Base-by-base conservation (phyloP, 2,888 invertebrate genomes). In the Athalia circularis region DNA sequence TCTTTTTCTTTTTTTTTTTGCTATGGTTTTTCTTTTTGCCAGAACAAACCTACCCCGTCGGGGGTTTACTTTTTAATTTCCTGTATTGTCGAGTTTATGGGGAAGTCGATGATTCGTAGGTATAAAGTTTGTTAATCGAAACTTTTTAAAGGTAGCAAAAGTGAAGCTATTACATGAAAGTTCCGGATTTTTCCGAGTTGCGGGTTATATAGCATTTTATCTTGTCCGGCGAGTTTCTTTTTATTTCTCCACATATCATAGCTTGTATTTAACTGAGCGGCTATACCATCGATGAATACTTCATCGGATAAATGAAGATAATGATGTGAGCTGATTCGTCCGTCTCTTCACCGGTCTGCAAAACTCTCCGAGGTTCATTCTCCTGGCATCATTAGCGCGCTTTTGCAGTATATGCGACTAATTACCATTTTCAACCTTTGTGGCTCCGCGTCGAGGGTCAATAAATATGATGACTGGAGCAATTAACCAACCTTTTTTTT, bases 51-150 rank as follows among this genome's bases (percentile, higher is more conserved):
- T 9, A 54, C n/a, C 54, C 11, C 11, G n/a, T 11, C 54, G 7
- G 54, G 54, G 54, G 7, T n/a, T 5, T 47, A 59, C 72, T 57
- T 72, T 72, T 72, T 72, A 72, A 72, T 72, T 72, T 72, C 72
- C 72, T 59, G 72, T 72, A 72, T 72, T 72, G 47, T 72, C 47
- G 59, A 59, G 72, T 72, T 45, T 72, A 72, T 72, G 72, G 72
- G 47, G 13, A 72, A 72, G 47, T 29, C 72, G 68, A 52, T 47
- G 11, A 5, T 47, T 6, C 7, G 45, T n/a, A 47, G 59, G 72
- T n/a, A 72, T 72, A 59, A 72, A 72, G 45, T 72, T 72, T 72
- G 57, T 72, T 59, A 72, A 72, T 72, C 72, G 59, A 72, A 72
- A 72, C 72, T 72, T 72, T 72, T 72, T 59, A 6, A 59, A 72